A percentile compares a stretch with the other conserved stretches of the same genome.
These are phyloP conservation scores for Acleris laterana DNA, from an alignment of 2,888 invertebrate species.

Conservation along the genomic window DNA sequence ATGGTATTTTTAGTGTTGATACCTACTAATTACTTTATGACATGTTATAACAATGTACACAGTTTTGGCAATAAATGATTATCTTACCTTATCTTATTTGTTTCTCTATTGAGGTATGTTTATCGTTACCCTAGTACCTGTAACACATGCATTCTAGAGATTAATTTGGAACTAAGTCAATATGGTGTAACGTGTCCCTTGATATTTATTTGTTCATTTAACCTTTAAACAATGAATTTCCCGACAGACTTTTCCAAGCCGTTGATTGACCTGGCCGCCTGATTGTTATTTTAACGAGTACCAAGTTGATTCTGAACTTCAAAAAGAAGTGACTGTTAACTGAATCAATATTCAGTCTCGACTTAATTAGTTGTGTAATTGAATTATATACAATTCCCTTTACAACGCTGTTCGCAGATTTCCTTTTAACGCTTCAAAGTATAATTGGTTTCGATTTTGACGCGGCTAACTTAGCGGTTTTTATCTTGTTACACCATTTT, in stretches of 20 bases:
- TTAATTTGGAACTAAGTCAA: too few species aligned
- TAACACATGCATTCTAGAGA: too few species aligned
- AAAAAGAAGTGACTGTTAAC: conserved; percentile 30
- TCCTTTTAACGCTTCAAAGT: conserved; percentile 3
- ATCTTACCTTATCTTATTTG: too few species aligned
- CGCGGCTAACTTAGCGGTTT: not conserved
- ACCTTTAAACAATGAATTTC: not conserved
- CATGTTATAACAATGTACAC: too few species aligned
- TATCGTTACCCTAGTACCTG: too few species aligned
- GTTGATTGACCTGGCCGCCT: conserved; percentile 21
- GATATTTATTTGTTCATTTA: too few species aligned
- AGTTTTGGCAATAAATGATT: too few species aligned
- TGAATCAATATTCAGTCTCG: conserved; percentile 34
- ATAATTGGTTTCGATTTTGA: conserved; percentile 6
- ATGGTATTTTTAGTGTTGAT: too few species aligned
- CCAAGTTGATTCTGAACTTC: conserved; percentile 27
- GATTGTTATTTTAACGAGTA: conserved; percentile 30
- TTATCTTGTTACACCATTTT: not conserved
- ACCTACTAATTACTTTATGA: too few species aligned
- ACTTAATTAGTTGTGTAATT: conserved; percentile 33
- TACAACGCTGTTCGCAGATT: conserved; percentile 20
- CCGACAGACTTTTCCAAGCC: conserved; percentile 11
- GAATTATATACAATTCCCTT: conserved; percentile 30
- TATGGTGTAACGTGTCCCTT: too few species aligned
- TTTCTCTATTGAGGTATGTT: too few species aligned